Base-by-base conservation (phyloP, 1,140 invertebrate species). In the Drosophila saltans region DNA sequence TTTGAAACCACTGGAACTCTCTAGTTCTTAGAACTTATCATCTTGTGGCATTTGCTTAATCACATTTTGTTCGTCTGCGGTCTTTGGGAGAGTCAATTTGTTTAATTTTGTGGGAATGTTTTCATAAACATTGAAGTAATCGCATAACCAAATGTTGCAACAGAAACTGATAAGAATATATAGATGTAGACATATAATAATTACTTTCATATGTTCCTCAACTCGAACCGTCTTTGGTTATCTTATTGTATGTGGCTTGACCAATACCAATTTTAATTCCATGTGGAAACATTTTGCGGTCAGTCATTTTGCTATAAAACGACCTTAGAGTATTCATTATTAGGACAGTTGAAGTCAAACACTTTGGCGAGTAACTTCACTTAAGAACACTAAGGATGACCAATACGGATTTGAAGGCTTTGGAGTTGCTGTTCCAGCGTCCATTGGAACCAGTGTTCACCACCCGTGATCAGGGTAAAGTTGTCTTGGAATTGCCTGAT, bases 381-480 rank as follows among this genome's bases (percentile, higher is more conserved):
- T 16, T 36, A 11, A 6, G 33, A 45, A 24, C 6, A 36, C 33
- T 52, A 60, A 43, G 3, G 33, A 80, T 73, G 45, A 85, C 86
- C 28, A 90, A 84, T 16, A 74, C 81, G 59, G 84, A 89, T 28
- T 45, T 84, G 33, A 92, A 91, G 57, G 91, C 90, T 16, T 66
- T 94, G 55, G 91, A 94, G 16, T 91, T 94, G 55, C 92, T 95
- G 3, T 95, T 95, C 74, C 94, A 95, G 77, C 93, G 94, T 33
- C 95, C 95, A 0, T 76, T 93, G 36, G 95, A 95, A 81, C 94
- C 95, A 1, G 92, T 94, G 5, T 95, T 95, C 79, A 94, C 95
- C 16, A 93, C 94, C 0, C 95, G 95, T 66, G 95, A 94, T 43
- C 88, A 94, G 11, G 91, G 94, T 36, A 94, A 93, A 58, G 91